Evolutionary conservation across 2,888 invertebrate genomes (phyloP).

Genomic region (Megastigmus dorsalis): DNA sequence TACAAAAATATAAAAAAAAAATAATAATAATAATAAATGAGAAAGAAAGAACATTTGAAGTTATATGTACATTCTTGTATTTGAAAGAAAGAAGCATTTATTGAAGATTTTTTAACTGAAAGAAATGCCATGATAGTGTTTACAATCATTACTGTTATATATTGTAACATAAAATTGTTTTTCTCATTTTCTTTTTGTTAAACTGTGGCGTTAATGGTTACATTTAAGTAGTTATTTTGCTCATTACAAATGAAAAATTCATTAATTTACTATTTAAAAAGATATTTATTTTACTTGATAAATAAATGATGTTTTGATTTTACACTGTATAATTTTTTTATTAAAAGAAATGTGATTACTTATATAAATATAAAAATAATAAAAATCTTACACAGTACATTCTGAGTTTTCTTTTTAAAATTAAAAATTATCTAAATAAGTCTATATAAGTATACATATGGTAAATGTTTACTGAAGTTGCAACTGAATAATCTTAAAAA

Average conservation of each 20-base stretch:
- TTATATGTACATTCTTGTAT: slow-evolving; percentile 46
- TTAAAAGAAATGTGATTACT: slow-evolving; percentile 33
- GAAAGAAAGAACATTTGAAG: slow-evolving; percentile 22
- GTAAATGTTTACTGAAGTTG: neutral
- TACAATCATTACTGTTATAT: slow-evolving; percentile 47
- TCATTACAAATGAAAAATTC: slow-evolving; percentile 29
- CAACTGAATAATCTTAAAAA: neutral
- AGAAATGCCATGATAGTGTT: slow-evolving; percentile 48
- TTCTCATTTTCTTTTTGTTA: slow-evolving; percentile 41
- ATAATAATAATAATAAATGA: slow-evolving; percentile 1
- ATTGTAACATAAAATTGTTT: slow-evolving; percentile 52
- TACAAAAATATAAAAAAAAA: slow-evolving; percentile 15
- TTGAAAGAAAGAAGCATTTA: slow-evolving; percentile 49
- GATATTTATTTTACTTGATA: slow-evolving; percentile 49
- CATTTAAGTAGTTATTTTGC: slow-evolving; percentile 40
- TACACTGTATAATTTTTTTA: slow-evolving; percentile 37
- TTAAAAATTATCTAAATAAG: neutral
- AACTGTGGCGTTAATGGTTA: slow-evolving; percentile 41
- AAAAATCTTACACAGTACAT: slow-evolving; percentile 5
- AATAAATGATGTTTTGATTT: slow-evolving; percentile 46
- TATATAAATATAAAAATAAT: slow-evolving; percentile 20
- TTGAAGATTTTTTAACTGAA: slow-evolving; percentile 46
- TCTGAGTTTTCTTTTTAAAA: neutral
- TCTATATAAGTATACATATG: neutral
- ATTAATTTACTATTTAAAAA: slow-evolving; percentile 39